Conservation (phyloP, 2,888 invertebrate species). For the Vandiemenella viatica region DNA sequence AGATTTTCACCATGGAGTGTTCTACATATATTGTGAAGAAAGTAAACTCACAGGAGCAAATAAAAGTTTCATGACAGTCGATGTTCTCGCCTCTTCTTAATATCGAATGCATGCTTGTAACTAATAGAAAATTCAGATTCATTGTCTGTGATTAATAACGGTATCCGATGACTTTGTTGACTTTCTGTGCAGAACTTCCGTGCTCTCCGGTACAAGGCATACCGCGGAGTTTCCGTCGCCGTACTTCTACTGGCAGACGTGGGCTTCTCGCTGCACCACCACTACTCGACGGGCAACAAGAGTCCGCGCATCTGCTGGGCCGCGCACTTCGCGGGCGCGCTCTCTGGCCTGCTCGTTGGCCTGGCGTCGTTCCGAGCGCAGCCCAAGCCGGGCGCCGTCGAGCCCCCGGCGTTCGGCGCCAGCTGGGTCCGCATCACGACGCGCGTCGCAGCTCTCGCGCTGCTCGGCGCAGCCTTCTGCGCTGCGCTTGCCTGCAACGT, state of each 20-base stretch:
- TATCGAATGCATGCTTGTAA: no score
- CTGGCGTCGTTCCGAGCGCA: conserved; percentile 38
- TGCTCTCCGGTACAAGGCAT: conserved; percentile 27
- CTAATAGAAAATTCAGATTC: no score
- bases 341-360: conserved; percentile 47
- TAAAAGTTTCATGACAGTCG: no score
- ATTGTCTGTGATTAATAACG: no score
- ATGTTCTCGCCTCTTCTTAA: no score
- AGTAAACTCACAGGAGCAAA: no score
- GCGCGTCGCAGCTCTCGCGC: conserved; percentile 8
- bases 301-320: conserved; percentile 45
- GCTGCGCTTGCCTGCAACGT: conserved; percentile 9
- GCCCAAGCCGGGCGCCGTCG: conserved; percentile 1
- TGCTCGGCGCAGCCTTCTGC: conserved; percentile 6
- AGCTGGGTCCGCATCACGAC: conserved; percentile 5
- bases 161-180: no score
- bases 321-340: conserved; percentile 54
- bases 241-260: conserved; percentile 51
- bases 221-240: conserved; percentile 36
- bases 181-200: conserved; percentile 30
- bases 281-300: conserved; percentile 28
- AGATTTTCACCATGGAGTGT: no score
- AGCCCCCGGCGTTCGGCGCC: no score
- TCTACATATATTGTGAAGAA: no score
- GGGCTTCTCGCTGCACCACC: conserved; percentile 36